phyloP scores from a whole-genome alignment of 2,888 invertebrate genomes.

The Disparrhopalites patrizii region DNA sequence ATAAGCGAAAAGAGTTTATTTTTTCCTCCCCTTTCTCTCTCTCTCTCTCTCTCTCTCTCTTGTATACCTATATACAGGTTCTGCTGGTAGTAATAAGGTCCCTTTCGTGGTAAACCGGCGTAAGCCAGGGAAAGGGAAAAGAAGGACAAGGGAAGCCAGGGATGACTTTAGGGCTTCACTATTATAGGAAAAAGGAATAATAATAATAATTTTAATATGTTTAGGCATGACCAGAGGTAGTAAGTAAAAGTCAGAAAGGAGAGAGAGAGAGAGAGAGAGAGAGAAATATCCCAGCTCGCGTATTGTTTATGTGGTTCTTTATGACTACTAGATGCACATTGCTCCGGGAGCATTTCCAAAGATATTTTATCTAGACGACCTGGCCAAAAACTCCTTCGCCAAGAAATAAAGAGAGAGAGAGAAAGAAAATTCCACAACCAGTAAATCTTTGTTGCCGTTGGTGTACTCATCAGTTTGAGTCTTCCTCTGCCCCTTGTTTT shows the following conservation, averaged over 20 bases:
- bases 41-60: background rate
- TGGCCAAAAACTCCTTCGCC: background rate
- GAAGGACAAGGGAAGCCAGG: too few relatives aligned
- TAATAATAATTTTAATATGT: background rate
- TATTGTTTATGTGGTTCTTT: conserved; percentile 28
- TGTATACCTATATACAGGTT: too few relatives aligned
- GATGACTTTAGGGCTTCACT: background rate
- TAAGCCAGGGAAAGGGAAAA: background rate
- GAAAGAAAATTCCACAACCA: background rate
- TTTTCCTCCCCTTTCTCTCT: background rate
- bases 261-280: background rate
- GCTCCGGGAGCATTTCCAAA: conserved; percentile 8
- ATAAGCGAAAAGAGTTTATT: conserved; percentile 11
- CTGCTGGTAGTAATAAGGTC: background rate
- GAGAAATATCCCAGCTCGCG: conserved; percentile 12
- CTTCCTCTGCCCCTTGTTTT: background rate
- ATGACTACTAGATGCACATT: conserved; percentile 23
- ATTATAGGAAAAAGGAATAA: background rate
- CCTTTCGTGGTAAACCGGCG: background rate
- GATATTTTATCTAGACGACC: conserved; percentile 2
- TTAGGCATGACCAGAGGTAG: conserved; percentile 18
- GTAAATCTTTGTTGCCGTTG: background rate
- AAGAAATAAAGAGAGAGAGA: too few relatives aligned
- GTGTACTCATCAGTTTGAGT: conserved; percentile 3
- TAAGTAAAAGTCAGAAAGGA: background rate